These are phyloP conservation scores for Etheostoma spectabile DNA, from an alignment of 2,113 vertebrate species.

Conservation along the genomic window DNA sequence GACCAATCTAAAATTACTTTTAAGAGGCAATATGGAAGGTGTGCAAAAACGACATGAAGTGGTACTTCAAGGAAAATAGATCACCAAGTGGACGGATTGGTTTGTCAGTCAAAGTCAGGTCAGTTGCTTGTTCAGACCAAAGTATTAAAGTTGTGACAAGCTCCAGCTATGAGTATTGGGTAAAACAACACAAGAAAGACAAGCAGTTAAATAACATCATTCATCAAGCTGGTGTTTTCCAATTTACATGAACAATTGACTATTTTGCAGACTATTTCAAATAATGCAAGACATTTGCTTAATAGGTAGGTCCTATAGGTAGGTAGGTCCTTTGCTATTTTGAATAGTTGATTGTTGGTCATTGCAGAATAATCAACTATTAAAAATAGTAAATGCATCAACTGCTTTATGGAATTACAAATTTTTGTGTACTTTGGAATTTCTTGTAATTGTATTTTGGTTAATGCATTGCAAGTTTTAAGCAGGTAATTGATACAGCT, in stretches of 20 bases:
- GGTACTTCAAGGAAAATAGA: not conserved
- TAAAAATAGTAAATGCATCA: not conserved
- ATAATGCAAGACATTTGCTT: not conserved
- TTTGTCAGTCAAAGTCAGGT: not conserved
- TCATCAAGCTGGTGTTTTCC: not conserved
- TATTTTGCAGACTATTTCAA: not conserved
- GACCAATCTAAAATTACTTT: slow-evolving; percentile 9
- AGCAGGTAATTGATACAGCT: not conserved
- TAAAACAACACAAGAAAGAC: not conserved
- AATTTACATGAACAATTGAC: not conserved
- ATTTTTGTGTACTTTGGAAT: not conserved
- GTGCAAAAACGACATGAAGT: not conserved
- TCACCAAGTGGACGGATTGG: slow-evolving; percentile 11
- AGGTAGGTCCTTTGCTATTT: no score
- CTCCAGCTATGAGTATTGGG: not conserved
- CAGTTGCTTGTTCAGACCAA: slow-evolving; percentile 5
- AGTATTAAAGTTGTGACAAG: not conserved
- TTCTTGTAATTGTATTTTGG: no score
- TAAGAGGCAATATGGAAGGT: not conserved
- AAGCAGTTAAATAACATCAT: not conserved
- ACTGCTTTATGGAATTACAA: not conserved
- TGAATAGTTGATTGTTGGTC: no score
- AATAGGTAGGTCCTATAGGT: not conserved
- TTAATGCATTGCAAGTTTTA: not conserved
- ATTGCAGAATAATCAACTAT: not conserved